These are phyloP conservation scores for Tricholauxania praeusta DNA, from an alignment of 2,888 invertebrate species.

Conservation along the genomic window DNA sequence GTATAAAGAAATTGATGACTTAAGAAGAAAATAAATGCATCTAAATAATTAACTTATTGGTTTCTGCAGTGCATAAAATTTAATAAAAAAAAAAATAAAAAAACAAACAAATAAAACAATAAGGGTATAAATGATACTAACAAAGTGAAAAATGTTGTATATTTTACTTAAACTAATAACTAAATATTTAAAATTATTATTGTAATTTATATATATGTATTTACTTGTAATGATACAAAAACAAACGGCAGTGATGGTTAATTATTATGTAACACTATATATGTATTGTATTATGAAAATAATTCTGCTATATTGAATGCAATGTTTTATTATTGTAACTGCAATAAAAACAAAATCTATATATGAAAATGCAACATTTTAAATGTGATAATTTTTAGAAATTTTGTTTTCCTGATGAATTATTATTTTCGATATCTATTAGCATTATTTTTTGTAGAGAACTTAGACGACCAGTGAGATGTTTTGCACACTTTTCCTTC, in stretches of 20 bases:
- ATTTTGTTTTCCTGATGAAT: too few relatives aligned
- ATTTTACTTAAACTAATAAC: constrained; percentile 24
- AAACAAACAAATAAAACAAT: background rate
- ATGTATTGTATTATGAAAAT: constrained; percentile 16
- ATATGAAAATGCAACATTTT: background rate
- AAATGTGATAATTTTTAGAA: too few relatives aligned
- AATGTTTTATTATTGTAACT: constrained; percentile 33
- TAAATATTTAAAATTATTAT: constrained; percentile 39
- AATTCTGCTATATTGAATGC: constrained; percentile 14
- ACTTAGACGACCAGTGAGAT: too few relatives aligned
- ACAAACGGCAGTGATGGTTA: constrained; percentile 35
- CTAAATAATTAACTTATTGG: background rate
- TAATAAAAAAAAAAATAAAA: background rate
- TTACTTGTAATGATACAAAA: constrained; percentile 40
- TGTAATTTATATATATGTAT: constrained; percentile 29
- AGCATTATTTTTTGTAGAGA: too few relatives aligned
- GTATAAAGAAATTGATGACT: background rate
- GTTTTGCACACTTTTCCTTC: too few relatives aligned
- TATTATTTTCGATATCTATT: too few relatives aligned
- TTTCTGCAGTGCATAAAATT: background rate
- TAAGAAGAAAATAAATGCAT: constrained; percentile 1
- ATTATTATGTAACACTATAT: constrained; percentile 42
- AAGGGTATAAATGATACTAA: constrained; percentile 28
- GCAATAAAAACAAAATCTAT: constrained; percentile 32
- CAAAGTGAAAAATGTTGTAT: constrained; percentile 43